A percentile compares a stretch with the other conserved stretches of the same genome.
Evolutionary conservation across 2,888 invertebrate species (phyloP).

Genomic region (Arrhopalites spinosus): DNA sequence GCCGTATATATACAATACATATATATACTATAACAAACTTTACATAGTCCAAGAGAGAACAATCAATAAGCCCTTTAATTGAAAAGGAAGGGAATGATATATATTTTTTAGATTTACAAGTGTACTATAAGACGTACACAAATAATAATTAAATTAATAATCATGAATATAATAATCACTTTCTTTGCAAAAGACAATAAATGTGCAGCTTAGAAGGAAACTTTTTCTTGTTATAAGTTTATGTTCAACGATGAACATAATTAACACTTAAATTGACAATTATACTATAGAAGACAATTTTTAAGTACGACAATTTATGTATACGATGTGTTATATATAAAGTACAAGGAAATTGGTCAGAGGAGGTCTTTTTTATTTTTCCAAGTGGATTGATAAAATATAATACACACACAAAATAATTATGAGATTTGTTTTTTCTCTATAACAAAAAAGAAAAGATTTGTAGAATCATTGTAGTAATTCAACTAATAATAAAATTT

Average conservation of each 20-base stretch:
- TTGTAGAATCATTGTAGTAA: no score
- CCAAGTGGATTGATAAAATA: no score
- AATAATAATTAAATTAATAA: no score
- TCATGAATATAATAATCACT: neutral
- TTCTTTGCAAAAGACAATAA: neutral
- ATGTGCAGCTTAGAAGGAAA: neutral
- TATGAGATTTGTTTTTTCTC: no score
- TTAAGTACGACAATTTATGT: neutral
- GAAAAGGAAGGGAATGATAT: neutral
- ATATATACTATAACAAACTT: neutral
- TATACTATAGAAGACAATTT: no score
- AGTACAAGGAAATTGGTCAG: no score
- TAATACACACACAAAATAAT: no score
- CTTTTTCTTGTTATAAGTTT: neutral
- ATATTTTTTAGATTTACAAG: neutral
- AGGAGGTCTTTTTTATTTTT: no score
- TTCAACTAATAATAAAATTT: neutral
- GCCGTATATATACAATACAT: neutral
- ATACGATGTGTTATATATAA: no score
- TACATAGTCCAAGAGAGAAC: neutral
- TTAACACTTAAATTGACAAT: no score
- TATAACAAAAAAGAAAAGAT: no score
- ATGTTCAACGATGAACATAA: neutral
- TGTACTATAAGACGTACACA: no score
- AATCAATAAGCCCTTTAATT: slow-evolving; percentile 5